phyloP scores from a whole-genome alignment of 2,888 invertebrate genomes.

The Agelastica alni region DNA sequence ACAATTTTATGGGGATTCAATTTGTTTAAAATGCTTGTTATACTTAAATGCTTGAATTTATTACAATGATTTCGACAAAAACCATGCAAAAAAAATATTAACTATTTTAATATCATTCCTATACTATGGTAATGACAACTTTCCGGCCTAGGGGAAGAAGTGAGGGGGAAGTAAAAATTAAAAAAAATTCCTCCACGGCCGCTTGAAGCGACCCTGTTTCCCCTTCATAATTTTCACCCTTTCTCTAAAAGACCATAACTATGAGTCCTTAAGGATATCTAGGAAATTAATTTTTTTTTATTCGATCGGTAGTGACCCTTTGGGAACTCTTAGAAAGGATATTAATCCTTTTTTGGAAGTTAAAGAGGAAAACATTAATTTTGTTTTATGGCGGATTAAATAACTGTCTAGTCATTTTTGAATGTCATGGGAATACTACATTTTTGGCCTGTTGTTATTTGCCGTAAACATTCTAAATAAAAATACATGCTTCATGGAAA shows the following conservation, averaged over 20 bases:
- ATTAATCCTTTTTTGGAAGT: conserved; percentile 26
- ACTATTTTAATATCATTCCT: no score
- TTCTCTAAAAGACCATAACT: not conserved
- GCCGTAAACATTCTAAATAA: no score
- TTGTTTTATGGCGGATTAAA: conserved; percentile 15
- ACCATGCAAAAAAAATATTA: no score
- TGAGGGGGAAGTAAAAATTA: not conserved
- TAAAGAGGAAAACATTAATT: conserved; percentile 28
- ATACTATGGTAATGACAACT: no score
- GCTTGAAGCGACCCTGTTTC: not conserved
- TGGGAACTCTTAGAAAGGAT: conserved; percentile 22
- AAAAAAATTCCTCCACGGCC: not conserved
- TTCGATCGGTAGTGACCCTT: conserved; percentile 23
- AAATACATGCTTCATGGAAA: no score
- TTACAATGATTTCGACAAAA: no score
- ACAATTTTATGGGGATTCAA: no score
- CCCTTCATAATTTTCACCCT: not conserved
- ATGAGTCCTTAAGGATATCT: conserved; percentile 24
- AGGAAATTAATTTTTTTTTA: conserved; percentile 26
- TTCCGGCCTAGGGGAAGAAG: no score
- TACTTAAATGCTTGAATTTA: no score
- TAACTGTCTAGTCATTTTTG: conserved; percentile 11
- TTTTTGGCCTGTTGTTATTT: no score
- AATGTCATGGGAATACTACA: conserved; percentile 16
- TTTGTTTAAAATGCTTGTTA: no score